A percentile compares a stretch with the other conserved stretches of the same genome.
Conservation (phyloP, 2,888 invertebrate species). For the Spodoptera littoralis region DNA sequence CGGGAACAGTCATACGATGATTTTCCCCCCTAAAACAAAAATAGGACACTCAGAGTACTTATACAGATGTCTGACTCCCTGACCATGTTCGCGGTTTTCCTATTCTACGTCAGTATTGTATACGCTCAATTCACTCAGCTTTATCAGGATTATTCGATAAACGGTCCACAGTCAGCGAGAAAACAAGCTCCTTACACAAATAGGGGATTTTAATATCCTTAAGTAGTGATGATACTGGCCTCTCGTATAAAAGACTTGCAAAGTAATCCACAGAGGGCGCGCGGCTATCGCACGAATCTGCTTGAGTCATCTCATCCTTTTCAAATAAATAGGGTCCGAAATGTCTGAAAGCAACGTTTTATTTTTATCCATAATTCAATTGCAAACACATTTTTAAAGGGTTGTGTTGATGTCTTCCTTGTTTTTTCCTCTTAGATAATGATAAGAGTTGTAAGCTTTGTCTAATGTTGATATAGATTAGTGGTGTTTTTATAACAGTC, state of each 20-base stretch:
- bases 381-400: constrained; percentile 45
- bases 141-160: constrained; percentile 80
- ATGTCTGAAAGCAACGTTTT: constrained; percentile 70
- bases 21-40: too few relatives aligned
- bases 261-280: constrained; percentile 87
- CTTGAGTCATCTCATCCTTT: constrained; percentile 87
- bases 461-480: neutral
- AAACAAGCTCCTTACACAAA: constrained; percentile 87
- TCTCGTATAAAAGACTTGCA: constrained; percentile 87
- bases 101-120: constrained; percentile 44
- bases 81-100: constrained; percentile 13
- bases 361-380: constrained; percentile 68
- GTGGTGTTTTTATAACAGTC: too few relatives aligned
- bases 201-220: constrained; percentile 88
- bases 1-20: too few relatives aligned
- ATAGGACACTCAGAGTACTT: too few relatives aligned
- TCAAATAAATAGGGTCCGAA: constrained; percentile 85
- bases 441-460: neutral
- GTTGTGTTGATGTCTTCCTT: constrained; percentile 34
- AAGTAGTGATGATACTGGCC: constrained; percentile 87
- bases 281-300: constrained; percentile 86
- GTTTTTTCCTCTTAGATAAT: constrained; percentile 22
- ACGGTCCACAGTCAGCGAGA: constrained; percentile 76
- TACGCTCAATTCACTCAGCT: constrained; percentile 65
- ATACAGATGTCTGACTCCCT: neutral